A percentile compares a stretch with the other conserved stretches of the same genome.
Conservation (phyloP, 2,113 vertebrate genomes). For the Ictidomys tridecemlineatus region DNA sequence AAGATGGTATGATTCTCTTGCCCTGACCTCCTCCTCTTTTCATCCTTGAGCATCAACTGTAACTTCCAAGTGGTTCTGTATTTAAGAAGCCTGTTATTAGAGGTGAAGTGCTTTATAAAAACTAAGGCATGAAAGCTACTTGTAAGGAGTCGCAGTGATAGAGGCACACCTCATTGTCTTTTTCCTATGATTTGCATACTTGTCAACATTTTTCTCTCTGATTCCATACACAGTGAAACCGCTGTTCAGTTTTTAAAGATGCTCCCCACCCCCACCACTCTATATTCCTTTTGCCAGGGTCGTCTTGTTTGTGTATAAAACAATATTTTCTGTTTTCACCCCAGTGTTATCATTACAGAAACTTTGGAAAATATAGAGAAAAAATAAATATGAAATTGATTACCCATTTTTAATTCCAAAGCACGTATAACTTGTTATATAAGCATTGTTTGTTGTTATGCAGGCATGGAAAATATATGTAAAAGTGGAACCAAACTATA, state of each 20-base stretch:
- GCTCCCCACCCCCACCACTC: neutral
- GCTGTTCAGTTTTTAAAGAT: neutral
- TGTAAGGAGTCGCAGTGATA: neutral
- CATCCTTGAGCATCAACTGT: neutral
- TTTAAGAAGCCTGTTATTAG: neutral
- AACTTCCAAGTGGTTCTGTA: neutral
- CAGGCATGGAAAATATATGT: neutral
- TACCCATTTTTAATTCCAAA: slow-evolving; percentile 28
- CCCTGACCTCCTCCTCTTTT: neutral
- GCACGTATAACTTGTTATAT: neutral
- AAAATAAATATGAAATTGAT: neutral
- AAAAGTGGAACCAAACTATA: neutral
- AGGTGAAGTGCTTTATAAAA: neutral
- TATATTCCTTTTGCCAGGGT: neutral
- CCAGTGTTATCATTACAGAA: neutral
- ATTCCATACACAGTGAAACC: neutral
- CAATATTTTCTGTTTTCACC: neutral
- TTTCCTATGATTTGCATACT: neutral
- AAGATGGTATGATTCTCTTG: neutral
- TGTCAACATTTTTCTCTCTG: slow-evolving; percentile 1
- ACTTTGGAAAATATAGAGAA: slow-evolving; percentile 19
- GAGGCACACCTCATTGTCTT: neutral
- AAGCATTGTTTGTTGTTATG: neutral
- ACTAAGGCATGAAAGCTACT: neutral
- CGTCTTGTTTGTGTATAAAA: neutral